Evolutionary conservation across 1,140 invertebrate genomes (phyloP).

Genomic region (Bactericera cockerelli): DNA sequence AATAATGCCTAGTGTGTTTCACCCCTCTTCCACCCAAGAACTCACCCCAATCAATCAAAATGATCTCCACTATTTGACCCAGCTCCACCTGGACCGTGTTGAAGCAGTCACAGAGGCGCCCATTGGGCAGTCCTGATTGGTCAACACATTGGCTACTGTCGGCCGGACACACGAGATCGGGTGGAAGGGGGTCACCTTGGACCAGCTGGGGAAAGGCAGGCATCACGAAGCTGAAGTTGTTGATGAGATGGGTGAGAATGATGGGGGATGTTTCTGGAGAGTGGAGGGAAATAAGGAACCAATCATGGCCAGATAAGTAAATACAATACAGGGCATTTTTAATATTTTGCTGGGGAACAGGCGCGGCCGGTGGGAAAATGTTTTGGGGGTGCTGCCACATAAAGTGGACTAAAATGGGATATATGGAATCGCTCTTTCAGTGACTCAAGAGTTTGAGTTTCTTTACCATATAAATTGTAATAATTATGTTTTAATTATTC

Average conservation of each 20-base stretch:
- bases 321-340: no score
- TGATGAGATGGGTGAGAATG: background rate
- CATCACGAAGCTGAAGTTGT: background rate
- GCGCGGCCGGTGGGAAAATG: no score
- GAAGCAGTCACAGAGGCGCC: background rate
- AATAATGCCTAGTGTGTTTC: no score
- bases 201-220: background rate
- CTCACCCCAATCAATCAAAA: constrained; percentile 9
- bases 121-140: background rate
- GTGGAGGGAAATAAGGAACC: no score
- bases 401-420: no score
- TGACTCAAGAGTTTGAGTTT: no score
- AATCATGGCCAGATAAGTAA: no score
- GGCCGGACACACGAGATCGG: background rate
- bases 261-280: background rate
- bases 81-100: background rate
- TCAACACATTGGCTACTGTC: background rate
- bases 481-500: no score
- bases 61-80: background rate
- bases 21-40: constrained; percentile 46
- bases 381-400: no score
- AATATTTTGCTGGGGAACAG: no score
- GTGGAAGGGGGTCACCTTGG: background rate
- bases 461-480: no score
- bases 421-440: no score